These are phyloP conservation scores for Meloidogyne chitwoodi DNA, from an alignment of 1,140 invertebrate species.

Conservation along the genomic window DNA sequence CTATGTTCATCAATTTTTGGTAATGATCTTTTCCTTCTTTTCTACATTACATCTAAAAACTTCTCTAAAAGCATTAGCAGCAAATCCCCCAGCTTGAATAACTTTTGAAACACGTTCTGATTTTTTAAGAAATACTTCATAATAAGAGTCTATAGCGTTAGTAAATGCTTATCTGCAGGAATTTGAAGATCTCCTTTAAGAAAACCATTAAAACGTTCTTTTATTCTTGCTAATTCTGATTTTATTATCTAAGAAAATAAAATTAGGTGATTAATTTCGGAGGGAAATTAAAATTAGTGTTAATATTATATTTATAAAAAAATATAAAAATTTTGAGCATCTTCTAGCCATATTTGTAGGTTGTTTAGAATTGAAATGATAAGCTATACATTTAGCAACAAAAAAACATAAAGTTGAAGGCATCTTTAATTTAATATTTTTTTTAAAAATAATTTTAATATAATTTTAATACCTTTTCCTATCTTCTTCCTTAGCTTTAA, in stretches of 20 bases:
- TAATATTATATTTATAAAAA: background rate
- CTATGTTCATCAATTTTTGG: conserved; percentile 97
- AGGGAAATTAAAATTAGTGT: background rate
- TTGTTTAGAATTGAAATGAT: conserved; percentile 98
- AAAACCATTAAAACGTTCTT: conserved; percentile 79
- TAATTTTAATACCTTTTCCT: background rate
- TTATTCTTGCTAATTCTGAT: conserved; percentile 89
- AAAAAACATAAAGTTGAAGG: conserved; percentile 95
- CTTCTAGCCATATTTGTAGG: conserved; percentile 91
- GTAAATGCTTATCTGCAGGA: conserved; percentile 96
- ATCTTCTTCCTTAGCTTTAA: background rate
- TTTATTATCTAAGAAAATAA: conserved; percentile 76
- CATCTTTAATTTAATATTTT: conserved; percentile 65
- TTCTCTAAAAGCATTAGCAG: conserved; percentile 94
- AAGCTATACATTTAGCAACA: conserved; percentile 87
- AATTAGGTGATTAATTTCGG: background rate
- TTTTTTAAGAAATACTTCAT: conserved; percentile 92
- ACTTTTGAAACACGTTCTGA: conserved; percentile 89
- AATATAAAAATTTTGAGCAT: conserved; percentile 72
- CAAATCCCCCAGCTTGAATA: conserved; percentile 93
- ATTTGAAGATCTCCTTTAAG: conserved; percentile 84
- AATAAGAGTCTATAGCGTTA: conserved; percentile 94
- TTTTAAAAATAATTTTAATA: conserved; percentile 2
- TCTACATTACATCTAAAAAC: conserved; percentile 59
- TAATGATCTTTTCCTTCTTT: conserved; percentile 72